Percentiles rank a stretch among this genome's conserved stretches.
These are phyloP conservation scores for Antechinus stuartii DNA, from an alignment of 2,113 vertebrate species.

Conservation along the genomic window DNA sequence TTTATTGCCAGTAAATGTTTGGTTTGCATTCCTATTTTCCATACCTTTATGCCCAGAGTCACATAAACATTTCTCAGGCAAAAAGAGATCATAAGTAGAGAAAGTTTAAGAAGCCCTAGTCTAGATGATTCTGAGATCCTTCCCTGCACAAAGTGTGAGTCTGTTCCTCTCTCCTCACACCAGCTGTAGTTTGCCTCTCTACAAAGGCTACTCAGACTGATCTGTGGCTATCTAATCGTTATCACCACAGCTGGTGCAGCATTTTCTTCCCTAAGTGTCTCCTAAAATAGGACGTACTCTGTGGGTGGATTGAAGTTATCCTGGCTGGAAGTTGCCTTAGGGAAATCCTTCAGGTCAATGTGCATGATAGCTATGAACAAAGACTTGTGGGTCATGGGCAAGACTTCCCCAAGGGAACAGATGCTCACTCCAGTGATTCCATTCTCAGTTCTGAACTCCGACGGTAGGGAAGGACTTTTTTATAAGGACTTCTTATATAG, in stretches of 20 bases:
- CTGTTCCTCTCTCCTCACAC: neutral
- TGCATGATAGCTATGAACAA: neutral
- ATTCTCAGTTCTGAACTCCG: neutral
- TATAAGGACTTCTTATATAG: too few relatives aligned
- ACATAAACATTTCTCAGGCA: too few relatives aligned
- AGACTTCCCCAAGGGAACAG: neutral
- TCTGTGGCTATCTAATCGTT: neutral
- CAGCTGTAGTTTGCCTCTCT: neutral
- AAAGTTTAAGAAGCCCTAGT: neutral
- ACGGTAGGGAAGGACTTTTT: neutral
- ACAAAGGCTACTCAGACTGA: neutral
- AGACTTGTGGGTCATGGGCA: neutral
- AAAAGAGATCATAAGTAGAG: too few relatives aligned
- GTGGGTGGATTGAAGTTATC: neutral
- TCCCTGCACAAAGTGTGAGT: neutral
- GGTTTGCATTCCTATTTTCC: too few relatives aligned
- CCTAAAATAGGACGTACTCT: neutral
- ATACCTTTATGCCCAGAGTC: too few relatives aligned
- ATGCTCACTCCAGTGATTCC: neutral
- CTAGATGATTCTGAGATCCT: neutral
- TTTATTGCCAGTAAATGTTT: too few relatives aligned
- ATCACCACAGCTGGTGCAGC: neutral
- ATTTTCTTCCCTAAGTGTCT: neutral
- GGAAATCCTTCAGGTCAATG: neutral
- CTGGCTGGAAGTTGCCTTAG: neutral